Evolutionary conservation across 2,888 invertebrate species (phyloP), one percentile per base, ranked within the genome.

Genomic region (Trichogramma evanescens): DNA sequence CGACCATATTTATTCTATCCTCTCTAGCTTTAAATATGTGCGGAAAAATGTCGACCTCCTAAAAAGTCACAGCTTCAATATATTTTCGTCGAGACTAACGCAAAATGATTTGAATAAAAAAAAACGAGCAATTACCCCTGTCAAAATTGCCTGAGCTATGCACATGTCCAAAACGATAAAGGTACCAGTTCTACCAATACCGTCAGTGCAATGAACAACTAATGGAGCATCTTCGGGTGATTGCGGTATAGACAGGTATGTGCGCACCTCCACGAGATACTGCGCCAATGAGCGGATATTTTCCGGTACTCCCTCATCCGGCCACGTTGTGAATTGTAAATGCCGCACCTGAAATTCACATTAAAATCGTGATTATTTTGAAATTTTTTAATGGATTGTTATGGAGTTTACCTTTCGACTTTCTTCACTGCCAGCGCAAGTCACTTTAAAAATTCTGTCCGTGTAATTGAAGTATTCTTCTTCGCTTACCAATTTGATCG

Each of bases 101-200:
- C 26, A 26, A 26, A 2, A 26, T 38, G 38, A 6, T 38, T 50
- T 13, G 39, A 50, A 26, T 4, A 13, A 38, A 39, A 46, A 54
- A 2, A 56, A 40, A 9, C 40, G 6, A 10, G 41, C 26, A 9
- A 40, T 54, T 58, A 72, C 69, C 43, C 76, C 74, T 65, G 80
- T 79, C 8, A 72, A 70, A 0, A 77, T 76, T 3, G 80, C 80
- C 75, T 79, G 79, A 57, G 82, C 77, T 46, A 84, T 69, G 64
- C 81, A 79, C 56, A 82, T 80, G 67, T 85, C 84, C 63, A 82
- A 80, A n/a, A 84, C 75, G 56, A 85, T 81, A 40, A 85, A 79
- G 1, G 84, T 84, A 7, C 85, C 85, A 6, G 85, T 85, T 64
- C 84, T 76, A 2, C 85, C 85, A 26, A 84, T 83, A 4, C 85